phyloP scores from a whole-genome alignment of 2,797 vertebrate species.

The Hephaestus fuliginosus region DNA sequence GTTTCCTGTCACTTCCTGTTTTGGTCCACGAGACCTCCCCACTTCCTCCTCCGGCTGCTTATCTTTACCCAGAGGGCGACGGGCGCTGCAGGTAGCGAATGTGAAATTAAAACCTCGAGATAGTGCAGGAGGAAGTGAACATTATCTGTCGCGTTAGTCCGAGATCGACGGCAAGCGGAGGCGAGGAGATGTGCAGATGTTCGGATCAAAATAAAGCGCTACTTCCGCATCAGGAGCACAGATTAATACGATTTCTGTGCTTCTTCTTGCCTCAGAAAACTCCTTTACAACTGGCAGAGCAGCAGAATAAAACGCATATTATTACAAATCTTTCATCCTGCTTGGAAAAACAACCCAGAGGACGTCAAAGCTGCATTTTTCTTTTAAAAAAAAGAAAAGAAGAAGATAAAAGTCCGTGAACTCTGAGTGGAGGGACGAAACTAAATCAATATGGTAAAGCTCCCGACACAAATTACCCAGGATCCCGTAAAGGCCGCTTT shows the following conservation, averaged over 20 bases:
- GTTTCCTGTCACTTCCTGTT: constrained; percentile 72
- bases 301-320: not conserved
- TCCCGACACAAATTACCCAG: constrained; percentile 69
- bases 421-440: constrained; percentile 22
- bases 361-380: too few relatives aligned
- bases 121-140: not conserved
- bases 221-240: not conserved
- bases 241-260: not conserved
- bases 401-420: constrained; percentile 6
- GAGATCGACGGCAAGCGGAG: not conserved
- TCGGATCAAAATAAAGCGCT: constrained; percentile 2
- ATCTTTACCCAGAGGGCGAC: constrained; percentile 10
- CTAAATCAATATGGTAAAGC: constrained; percentile 58
- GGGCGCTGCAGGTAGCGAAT: not conserved
- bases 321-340: not conserved
- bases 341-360: not conserved
- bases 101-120: constrained; percentile 22
- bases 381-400: not conserved
- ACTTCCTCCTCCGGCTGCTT: constrained; percentile 58
- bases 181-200: not conserved
- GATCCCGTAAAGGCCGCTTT: constrained; percentile 60
- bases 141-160: not conserved
- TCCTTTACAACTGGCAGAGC: not conserved
- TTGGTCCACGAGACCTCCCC: constrained; percentile 27
- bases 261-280: not conserved